Evolutionary conservation across 2,797 vertebrate species (phyloP).

Genomic region (Liparis tanakae): DNA sequence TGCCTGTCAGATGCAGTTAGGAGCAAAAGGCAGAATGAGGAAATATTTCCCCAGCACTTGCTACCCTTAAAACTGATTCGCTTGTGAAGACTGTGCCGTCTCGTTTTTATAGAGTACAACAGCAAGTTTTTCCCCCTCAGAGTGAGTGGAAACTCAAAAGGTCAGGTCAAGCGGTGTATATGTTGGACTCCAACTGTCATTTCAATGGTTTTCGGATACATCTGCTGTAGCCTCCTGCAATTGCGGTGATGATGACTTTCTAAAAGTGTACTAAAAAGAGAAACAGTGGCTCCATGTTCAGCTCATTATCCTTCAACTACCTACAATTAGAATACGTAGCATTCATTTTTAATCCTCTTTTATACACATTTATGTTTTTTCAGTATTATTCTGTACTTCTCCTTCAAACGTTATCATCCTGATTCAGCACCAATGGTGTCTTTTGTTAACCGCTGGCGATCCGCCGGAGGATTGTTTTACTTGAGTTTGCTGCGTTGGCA

Average conservation of each 20-base stretch:
- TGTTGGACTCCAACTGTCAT: conserved; percentile 51
- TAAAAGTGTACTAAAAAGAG: conserved; percentile 30
- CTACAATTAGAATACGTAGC: conserved; percentile 28
- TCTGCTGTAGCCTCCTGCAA: conserved; percentile 28
- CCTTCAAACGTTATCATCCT: too few relatives aligned
- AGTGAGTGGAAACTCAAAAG: conserved; percentile 47
- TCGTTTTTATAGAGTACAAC: conserved; percentile 38
- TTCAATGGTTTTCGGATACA: conserved; percentile 47
- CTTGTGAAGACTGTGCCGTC: conserved; percentile 50
- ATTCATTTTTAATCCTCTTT: conserved; percentile 14
- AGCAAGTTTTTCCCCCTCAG: conserved; percentile 25
- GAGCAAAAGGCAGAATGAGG: conserved; percentile 65
- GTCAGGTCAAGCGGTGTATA: conserved; percentile 52
- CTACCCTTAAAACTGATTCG: conserved; percentile 67
- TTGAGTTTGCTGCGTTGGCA: conserved; percentile 54
- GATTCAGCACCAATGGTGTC: too few relatives aligned
- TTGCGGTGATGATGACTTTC: conserved; percentile 46
- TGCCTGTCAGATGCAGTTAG: conserved; percentile 69
- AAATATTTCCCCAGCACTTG: conserved; percentile 65
- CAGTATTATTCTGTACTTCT: conserved; percentile 25
- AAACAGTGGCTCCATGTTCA: conserved; percentile 7
- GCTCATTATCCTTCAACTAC: conserved; percentile 23
- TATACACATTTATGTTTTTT: conserved; percentile 15
- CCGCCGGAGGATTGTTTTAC: conserved; percentile 49
- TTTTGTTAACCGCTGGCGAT: conserved; percentile 54